These are phyloP conservation scores for Cichlasoma orientale DNA, from an alignment of 2,797 vertebrate species.

Conservation along the genomic window DNA sequence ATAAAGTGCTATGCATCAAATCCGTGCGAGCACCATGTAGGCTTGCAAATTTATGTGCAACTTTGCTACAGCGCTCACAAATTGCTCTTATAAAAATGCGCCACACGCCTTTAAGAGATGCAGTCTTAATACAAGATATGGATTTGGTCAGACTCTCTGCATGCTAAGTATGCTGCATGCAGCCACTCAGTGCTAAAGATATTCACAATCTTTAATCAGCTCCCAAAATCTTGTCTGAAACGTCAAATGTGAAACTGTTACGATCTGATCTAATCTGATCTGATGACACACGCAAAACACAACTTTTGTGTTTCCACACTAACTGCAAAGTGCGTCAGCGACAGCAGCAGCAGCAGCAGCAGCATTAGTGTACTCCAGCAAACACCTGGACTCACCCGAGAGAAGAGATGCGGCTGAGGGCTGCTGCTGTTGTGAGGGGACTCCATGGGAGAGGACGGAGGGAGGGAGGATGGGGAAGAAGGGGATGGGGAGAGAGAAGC, in stretches of 20 bases:
- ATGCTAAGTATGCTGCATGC: neutral
- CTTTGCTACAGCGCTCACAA: neutral
- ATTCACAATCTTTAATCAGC: neutral
- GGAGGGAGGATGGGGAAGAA: slow-evolving; percentile 78
- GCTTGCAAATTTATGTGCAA: fast-evolving
- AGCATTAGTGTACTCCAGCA: neutral
- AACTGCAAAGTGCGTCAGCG: neutral
- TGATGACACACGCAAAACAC: neutral
- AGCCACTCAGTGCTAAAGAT: neutral
- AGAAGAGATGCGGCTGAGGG: slow-evolving; percentile 75
- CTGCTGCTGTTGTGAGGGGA: slow-evolving; percentile 74
- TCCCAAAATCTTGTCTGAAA: neutral
- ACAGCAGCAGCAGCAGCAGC: neutral
- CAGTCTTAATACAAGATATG: neutral
- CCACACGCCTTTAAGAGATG: neutral
- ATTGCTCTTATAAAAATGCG: neutral
- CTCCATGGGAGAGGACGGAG: slow-evolving; percentile 78
- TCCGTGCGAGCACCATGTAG: neutral
- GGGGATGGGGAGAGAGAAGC: slow-evolving; percentile 78
- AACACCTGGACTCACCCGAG: slow-evolving; percentile 78
- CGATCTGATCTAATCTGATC: neutral
- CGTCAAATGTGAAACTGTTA: neutral
- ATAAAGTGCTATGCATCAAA: neutral
- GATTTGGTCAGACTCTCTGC: neutral
- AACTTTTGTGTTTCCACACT: neutral